phyloP scores from a whole-genome alignment of 2,113 vertebrate genomes.

The Centropus bengalensis region DNA sequence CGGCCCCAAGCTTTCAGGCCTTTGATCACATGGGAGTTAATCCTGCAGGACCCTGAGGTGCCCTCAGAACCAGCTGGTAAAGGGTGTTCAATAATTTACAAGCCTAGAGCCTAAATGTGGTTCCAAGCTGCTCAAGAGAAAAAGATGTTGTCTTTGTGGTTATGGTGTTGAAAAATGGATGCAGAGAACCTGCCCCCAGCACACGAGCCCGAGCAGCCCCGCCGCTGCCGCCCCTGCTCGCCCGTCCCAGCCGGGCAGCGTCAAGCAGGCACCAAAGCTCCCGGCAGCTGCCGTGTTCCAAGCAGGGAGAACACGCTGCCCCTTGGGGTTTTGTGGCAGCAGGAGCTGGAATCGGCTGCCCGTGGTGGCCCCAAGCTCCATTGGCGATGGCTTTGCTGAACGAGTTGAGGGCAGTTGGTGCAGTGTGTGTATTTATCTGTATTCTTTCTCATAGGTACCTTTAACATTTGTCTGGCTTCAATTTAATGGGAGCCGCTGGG shows the following conservation, averaged over 20 bases:
- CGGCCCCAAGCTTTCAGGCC: neutral
- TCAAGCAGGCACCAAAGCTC: neutral
- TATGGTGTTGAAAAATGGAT: rapidly evolving
- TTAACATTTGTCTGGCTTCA: conserved; percentile 98
- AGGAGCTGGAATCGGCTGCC: rapidly evolving
- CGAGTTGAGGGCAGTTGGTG: conserved; percentile 48
- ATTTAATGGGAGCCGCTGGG: conserved; percentile 94
- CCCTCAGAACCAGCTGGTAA: rapidly evolving
- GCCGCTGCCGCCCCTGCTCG: neutral
- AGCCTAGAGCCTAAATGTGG: rapidly evolving
- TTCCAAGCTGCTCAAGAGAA: neutral
- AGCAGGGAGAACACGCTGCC: rapidly evolving
- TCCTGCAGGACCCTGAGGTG: neutral
- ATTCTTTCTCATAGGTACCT: conserved; percentile 99
- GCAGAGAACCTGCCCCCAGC: neutral
- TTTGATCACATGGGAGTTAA: neutral
- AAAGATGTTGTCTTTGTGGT: too few species aligned
- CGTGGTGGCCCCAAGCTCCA: too few species aligned
- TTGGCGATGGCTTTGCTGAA: conserved; percentile 28
- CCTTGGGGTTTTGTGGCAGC: rapidly evolving
- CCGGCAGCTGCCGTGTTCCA: rapidly evolving
- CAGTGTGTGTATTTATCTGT: conserved; percentile 93
- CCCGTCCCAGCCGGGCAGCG: too few species aligned
- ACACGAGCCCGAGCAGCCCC: neutral
- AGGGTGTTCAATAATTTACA: rapidly evolving